Conservation (phyloP, 1,140 invertebrate species). For the Stegodyphus dumicola region DNA sequence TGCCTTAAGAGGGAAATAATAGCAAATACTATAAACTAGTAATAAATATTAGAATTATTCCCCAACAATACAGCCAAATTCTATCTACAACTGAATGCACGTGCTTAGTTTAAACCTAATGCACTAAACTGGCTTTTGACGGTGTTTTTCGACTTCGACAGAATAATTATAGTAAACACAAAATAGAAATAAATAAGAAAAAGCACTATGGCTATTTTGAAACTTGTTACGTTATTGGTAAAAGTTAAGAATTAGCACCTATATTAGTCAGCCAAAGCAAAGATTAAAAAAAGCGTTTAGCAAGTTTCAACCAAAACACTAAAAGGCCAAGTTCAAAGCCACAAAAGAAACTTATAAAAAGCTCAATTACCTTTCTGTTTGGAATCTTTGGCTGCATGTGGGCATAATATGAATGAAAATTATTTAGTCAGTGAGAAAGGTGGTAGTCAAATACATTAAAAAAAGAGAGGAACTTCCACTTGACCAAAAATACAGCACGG, state of each 20-base stretch:
- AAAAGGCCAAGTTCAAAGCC: conserved; percentile 39
- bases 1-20: too few species aligned
- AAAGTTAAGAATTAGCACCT: conserved; percentile 23
- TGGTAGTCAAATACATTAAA: background rate
- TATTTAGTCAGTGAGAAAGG: conserved; percentile 30
- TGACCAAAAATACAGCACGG: background rate
- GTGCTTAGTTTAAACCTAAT: too few species aligned
- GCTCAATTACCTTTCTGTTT: conserved; percentile 58
- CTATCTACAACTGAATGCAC: too few species aligned
- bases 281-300: conserved; percentile 52
- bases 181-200: background rate
- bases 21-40: too few species aligned
- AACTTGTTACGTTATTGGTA: background rate
- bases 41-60: too few species aligned
- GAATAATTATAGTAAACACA: background rate
- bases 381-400: conserved; percentile 59
- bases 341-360: conserved; percentile 46
- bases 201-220: conserved; percentile 46
- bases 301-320: conserved; percentile 26
- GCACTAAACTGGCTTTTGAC: too few species aligned
- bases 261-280: conserved; percentile 46
- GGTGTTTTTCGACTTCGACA: too few species aligned
- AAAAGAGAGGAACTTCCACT: background rate
- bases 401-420: conserved; percentile 46
- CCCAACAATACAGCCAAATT: too few species aligned